These are phyloP conservation scores for Pecten maximus DNA, from an alignment of 2,888 invertebrate genomes.

Conservation along the genomic window DNA sequence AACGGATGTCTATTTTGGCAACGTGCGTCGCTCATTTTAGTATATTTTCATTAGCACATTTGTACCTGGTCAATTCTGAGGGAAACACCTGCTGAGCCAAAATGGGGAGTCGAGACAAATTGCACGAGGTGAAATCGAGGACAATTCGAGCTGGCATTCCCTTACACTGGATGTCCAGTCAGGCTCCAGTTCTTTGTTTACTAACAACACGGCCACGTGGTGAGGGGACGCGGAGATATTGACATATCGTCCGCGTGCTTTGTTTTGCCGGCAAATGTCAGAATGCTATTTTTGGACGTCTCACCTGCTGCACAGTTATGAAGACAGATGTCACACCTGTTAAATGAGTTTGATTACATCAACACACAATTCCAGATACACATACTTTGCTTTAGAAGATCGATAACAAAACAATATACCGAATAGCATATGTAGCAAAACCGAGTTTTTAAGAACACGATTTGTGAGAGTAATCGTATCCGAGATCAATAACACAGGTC, in stretches of 20 bases:
- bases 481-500: no score
- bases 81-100: not conserved
- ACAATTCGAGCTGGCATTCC: not conserved
- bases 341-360: not conserved
- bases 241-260: slow-evolving; percentile 14
- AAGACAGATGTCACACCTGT: not conserved
- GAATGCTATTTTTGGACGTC: not conserved
- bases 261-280: slow-evolving; percentile 33
- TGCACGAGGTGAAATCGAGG: not conserved
- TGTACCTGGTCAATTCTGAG: not conserved
- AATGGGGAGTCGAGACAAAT: not conserved
- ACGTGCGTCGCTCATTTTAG: no score
- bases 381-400: no score
- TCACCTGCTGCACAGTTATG: not conserved
- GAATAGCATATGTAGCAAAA: no score
- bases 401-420: no score
- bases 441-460: no score
- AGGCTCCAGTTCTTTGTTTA: not conserved
- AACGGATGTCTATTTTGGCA: not conserved
- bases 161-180: not conserved
- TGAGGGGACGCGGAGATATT: not conserved
- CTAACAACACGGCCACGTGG: slow-evolving; percentile 21
- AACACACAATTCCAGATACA: no score
- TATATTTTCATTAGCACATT: not conserved
- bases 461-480: no score